Evolutionary conservation across 1,140 invertebrate species (phyloP).

Genomic region (Limonius californicus): DNA sequence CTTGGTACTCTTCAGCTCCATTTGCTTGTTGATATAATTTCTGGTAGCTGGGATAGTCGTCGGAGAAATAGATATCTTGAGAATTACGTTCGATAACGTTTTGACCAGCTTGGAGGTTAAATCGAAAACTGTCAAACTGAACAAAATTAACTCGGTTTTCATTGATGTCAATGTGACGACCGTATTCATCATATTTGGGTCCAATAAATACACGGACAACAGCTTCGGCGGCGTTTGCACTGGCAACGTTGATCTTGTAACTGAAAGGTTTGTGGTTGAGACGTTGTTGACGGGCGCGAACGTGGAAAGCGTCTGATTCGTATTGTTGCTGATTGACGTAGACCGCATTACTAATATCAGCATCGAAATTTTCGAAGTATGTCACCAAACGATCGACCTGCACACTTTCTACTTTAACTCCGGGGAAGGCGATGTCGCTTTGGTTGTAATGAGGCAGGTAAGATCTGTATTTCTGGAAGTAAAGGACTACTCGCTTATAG

Average conservation of each 20-base stretch:
- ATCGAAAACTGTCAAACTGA: too few species aligned
- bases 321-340: constrained; percentile 42
- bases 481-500: constrained; percentile 53
- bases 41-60: too few species aligned
- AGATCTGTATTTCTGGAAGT: constrained; percentile 44
- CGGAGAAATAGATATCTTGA: too few species aligned
- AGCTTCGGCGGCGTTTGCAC: constrained; percentile 53
- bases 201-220: constrained; percentile 64
- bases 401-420: constrained; percentile 61
- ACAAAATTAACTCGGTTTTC: too few species aligned
- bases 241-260: constrained; percentile 56
- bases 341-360: constrained; percentile 64
- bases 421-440: constrained; percentile 56
- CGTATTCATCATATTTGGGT: constrained; percentile 65
- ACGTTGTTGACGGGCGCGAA: constrained; percentile 49
- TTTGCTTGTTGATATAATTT: too few species aligned
- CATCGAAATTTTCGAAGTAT: constrained; percentile 66
- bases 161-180: too few species aligned
- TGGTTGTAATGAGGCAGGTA: constrained; percentile 55
- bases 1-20: too few species aligned
- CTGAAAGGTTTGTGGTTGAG: constrained; percentile 63
- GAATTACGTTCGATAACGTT: too few species aligned
- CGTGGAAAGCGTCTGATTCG: constrained; percentile 36
- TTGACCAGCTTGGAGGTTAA: too few species aligned
- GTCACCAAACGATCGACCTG: constrained; percentile 60